phyloP scores from a whole-genome alignment of 2,797 vertebrate species.

The Petrocephalus sullivani region DNA sequence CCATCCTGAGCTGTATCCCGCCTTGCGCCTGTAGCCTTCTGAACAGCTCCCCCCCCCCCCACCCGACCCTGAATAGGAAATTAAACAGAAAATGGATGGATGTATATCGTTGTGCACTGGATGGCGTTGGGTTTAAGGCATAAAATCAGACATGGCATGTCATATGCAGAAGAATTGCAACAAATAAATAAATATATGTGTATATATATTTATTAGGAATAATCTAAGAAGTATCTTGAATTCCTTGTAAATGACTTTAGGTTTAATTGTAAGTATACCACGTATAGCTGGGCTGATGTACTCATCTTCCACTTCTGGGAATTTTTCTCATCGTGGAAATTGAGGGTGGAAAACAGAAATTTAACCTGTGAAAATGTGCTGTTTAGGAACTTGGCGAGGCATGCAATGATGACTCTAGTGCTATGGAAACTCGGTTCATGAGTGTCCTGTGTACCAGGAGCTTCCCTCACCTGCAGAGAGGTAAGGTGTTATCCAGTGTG shows the following conservation, averaged over 20 bases:
- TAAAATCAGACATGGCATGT: background rate
- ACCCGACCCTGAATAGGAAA: background rate
- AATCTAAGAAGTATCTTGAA: background rate
- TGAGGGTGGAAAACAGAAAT: background rate
- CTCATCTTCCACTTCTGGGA: background rate
- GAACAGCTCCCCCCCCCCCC: background rate
- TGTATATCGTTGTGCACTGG: background rate
- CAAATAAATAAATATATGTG: background rate
- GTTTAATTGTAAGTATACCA: background rate
- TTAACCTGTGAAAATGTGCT: slow-evolving; percentile 12
- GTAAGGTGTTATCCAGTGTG: slow-evolving; percentile 49
- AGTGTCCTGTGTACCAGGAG: slow-evolving; percentile 89
- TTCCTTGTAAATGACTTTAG: background rate
- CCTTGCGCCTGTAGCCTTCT: background rate
- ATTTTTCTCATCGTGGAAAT: background rate
- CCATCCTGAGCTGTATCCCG: background rate
- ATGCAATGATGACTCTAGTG: slow-evolving; percentile 76
- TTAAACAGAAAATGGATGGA: background rate
- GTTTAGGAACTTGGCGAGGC: slow-evolving; percentile 80
- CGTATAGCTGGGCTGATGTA: background rate
- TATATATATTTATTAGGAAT: background rate
- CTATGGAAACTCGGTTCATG: slow-evolving; percentile 88
- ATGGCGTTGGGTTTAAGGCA: background rate
- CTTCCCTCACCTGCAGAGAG: slow-evolving; percentile 85
- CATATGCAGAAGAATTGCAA: background rate